Evolutionary conservation across 2,113 vertebrate genomes (phyloP).

Genomic region (Myxocyprinus asiaticus): DNA sequence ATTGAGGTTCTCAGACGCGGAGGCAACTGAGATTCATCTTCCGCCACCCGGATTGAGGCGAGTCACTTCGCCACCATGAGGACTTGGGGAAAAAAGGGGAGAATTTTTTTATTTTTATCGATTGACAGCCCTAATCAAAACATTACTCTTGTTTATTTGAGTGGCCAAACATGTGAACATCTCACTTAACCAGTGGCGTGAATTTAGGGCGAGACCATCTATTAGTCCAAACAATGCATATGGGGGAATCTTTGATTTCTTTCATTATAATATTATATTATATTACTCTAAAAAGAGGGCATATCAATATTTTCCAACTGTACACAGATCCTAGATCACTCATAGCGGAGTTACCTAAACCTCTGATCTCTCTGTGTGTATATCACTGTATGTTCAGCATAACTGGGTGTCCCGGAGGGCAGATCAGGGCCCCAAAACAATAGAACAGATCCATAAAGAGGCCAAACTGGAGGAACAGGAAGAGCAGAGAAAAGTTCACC

Average conservation of each 20-base stretch:
- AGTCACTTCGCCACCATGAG: too few relatives aligned
- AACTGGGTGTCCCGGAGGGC: slow-evolving; percentile 95
- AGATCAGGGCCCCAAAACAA: slow-evolving; percentile 96
- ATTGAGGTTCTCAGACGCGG: too few relatives aligned
- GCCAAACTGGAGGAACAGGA: slow-evolving; percentile 98
- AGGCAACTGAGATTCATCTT: too few relatives aligned
- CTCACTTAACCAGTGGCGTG: background rate
- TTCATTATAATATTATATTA: too few relatives aligned
- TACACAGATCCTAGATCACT: too few relatives aligned
- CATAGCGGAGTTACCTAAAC: background rate
- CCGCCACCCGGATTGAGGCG: too few relatives aligned
- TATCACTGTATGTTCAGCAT: slow-evolving; percentile 72
- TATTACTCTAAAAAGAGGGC: background rate
- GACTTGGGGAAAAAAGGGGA: too few relatives aligned
- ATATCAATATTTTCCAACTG: background rate
- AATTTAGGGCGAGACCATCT: background rate
- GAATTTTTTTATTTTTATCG: background rate
- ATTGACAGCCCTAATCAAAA: background rate
- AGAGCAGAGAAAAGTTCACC: slow-evolving; percentile 93
- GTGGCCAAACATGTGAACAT: background rate
- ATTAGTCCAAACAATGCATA: background rate
- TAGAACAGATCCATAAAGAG: slow-evolving; percentile 98
- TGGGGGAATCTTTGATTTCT: too few relatives aligned
- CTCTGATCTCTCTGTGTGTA: background rate
- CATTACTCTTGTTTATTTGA: background rate